phyloP scores from a whole-genome alignment of 2,113 vertebrate genomes.

The Rhinichthys klamathensis region DNA sequence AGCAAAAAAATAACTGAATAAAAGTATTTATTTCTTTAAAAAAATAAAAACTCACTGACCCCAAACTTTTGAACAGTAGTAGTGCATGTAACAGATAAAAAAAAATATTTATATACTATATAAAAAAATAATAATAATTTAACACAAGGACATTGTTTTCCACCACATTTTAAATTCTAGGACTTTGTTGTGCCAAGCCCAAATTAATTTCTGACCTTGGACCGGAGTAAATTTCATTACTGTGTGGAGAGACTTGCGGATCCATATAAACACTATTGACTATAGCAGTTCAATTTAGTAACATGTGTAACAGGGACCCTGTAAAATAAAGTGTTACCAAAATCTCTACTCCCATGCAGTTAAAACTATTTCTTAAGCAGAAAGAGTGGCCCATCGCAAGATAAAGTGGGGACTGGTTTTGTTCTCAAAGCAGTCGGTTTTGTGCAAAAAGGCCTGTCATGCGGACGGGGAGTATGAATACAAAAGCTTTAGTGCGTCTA shows the following conservation, averaged over 20 bases:
- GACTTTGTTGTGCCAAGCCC: too few relatives aligned
- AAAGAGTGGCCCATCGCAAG: background rate
- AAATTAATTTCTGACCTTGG: conserved; percentile 4
- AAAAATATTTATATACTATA: background rate
- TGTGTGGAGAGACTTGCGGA: background rate
- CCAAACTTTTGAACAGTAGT: background rate
- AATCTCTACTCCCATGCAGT: background rate
- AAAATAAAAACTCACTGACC: background rate
- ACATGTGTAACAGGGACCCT: background rate
- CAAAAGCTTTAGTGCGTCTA: conserved; percentile 29
- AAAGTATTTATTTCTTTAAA: background rate
- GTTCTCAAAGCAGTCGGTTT: conserved; percentile 11
- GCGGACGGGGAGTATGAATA: background rate
- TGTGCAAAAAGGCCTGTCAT: conserved; percentile 13
- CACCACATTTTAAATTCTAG: background rate
- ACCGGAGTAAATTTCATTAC: background rate
- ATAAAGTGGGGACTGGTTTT: conserved; percentile 3
- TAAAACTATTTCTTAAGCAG: background rate
- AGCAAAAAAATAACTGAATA: background rate
- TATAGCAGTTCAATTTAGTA: background rate
- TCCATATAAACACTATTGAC: background rate
- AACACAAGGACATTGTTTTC: background rate
- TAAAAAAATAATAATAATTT: background rate
- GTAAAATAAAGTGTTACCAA: conserved; percentile 1
- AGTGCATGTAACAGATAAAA: background rate